Conservation (phyloP, 1,140 invertebrate genomes). For the Triops cancriformis region DNA sequence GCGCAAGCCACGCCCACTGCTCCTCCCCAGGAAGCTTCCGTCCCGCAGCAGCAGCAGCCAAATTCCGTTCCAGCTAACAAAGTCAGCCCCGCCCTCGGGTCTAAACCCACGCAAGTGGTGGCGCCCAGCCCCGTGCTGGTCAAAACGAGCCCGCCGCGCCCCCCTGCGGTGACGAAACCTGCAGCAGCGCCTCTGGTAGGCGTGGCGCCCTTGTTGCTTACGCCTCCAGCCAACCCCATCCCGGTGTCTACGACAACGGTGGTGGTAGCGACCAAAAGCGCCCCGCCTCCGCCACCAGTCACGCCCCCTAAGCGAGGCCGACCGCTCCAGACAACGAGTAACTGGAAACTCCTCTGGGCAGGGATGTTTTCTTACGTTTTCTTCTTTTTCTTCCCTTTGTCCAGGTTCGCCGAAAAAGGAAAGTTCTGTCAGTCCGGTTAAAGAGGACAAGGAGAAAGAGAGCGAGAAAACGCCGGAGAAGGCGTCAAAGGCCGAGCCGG, state of each 20-base stretch:
- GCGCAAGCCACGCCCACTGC: background rate
- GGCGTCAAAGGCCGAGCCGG: background rate
- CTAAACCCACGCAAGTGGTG: background rate
- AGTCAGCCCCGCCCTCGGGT: background rate
- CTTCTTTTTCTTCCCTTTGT: no score
- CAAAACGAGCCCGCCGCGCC: background rate
- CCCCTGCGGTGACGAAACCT: background rate
- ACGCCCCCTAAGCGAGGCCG: constrained; percentile 2
- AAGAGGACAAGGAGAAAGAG: constrained; percentile 22
- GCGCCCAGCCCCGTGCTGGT: background rate
- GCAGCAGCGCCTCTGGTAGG: background rate
- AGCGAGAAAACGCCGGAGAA: background rate
- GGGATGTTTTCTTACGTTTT: no score
- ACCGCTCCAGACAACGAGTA: background rate
- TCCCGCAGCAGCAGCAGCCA: background rate
- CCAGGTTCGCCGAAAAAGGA: constrained; percentile 19
- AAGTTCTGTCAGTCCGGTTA: background rate
- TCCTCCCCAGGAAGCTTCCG: background rate
- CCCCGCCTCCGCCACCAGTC: constrained; percentile 21
- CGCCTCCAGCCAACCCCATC: background rate
- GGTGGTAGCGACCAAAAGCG: constrained; percentile 26
- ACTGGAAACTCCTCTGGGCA: no score
- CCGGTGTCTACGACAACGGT: background rate
- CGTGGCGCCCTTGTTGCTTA: background rate
- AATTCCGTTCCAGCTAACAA: background rate